Evolutionary conservation across 2,113 vertebrate genomes (phyloP), one percentile per base, ranked within the genome.

Genomic region (Marmota flaviventris): DNA sequence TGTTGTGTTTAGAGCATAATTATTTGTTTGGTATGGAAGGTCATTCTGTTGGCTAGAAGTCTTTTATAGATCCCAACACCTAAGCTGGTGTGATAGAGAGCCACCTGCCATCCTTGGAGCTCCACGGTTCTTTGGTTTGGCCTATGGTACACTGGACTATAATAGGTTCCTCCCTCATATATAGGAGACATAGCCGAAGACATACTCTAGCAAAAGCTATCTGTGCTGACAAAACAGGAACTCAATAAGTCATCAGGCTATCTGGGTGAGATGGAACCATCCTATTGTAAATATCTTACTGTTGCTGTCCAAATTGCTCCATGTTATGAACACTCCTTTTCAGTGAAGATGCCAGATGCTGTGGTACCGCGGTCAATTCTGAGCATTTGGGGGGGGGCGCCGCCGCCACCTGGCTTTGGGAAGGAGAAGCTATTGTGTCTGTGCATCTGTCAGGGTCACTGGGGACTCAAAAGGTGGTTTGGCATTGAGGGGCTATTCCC

Each of bases 11-110:
- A 99, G 98, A 97, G 98, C 98, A 72, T 99, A 99, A 98, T 99
- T 99, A 98, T 98, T 99, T 99, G 99, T 99, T 99, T 99, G 99
- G 99, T 99, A 99, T 95, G 99, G 99, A 98, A 99, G 99, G 65
- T 99, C 99, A 98, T 99, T 99, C 78, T 99, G 99, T 98, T 99
- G 99, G 98, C 99, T 99, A 98, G 99, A 99, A 1, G 99, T 99
- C 95, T 99, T 99, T 98, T 99, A 99, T 77, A 99, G 99, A 98
- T 99, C 99, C 81, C 99, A 79, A 99, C 98, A 98, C 99, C 99
- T 99, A 99, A 99, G 37, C 99, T 96, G 25, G 98, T 98, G 95
- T 99, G 99, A 96, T 99, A 99, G 58, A 99, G 78, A 0, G 99
- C 99, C 0, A 99, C 99, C 98, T 99, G 99, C 4, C 99, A 99